phyloP scores from a whole-genome alignment of 2,888 invertebrate species.

The Unio delphinus region DNA sequence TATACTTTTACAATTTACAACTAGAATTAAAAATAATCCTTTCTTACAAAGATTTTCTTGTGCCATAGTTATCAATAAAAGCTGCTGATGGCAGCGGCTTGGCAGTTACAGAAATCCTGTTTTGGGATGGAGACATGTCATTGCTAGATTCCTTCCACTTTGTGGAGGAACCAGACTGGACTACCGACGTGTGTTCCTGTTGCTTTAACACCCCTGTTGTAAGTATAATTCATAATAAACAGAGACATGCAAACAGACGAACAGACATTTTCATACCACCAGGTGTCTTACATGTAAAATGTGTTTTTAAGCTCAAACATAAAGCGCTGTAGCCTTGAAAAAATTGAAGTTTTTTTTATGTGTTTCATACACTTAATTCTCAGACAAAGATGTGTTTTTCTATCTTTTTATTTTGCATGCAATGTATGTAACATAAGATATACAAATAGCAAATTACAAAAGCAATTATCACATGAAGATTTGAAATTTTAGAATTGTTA shows the following conservation, averaged over 20 bases:
- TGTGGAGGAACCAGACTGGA: slow-evolving; percentile 12
- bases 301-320: background rate
- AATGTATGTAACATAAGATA: too few species aligned
- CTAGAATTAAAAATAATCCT: too few species aligned
- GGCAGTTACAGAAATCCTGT: slow-evolving; percentile 26
- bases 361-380: background rate
- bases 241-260: too few species aligned
- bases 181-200: slow-evolving; percentile 12
- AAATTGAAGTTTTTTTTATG: background rate
- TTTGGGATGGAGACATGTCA: slow-evolving; percentile 21
- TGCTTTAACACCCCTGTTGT: slow-evolving; percentile 16
- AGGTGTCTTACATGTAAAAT: background rate
- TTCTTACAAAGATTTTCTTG: too few species aligned
- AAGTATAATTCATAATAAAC: background rate
- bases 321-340: background rate
- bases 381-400: too few species aligned
- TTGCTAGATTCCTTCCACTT: slow-evolving; percentile 16
- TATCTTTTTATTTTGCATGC: too few species aligned
- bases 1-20: too few species aligned
- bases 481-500: background rate
- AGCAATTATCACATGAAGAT: too few species aligned
- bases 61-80: slow-evolving; percentile 10
- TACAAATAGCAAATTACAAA: too few species aligned
- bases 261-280: too few species aligned
- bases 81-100: slow-evolving; percentile 20